Conservation (phyloP, 2,113 vertebrate species). For the Aepyceros melampus region DNA sequence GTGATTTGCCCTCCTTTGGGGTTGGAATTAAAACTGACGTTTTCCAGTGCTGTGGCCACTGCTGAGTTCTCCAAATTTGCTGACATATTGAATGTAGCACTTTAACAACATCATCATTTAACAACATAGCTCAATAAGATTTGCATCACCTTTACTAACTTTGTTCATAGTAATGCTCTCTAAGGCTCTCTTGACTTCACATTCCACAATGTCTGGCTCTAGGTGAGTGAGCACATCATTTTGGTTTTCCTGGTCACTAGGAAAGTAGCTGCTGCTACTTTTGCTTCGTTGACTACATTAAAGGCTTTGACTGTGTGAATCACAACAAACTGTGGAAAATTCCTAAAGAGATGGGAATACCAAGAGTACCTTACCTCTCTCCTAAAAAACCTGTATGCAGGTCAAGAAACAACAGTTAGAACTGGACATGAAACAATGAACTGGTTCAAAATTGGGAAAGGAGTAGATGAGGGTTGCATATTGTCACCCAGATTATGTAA, state of each 20-base stretch:
- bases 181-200: neutral
- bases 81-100: neutral
- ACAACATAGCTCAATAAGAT: neutral
- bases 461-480: neutral
- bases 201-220: neutral
- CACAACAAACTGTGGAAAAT: neutral
- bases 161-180: neutral
- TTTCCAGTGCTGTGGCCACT: neutral
- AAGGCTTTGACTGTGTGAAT: neutral
- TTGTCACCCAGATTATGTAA: neutral
- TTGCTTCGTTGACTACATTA: neutral
- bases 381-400: neutral
- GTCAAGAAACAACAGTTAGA: neutral
- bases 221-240: neutral
- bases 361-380: neutral
- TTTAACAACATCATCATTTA: neutral
- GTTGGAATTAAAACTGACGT: neutral
- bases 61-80: neutral
- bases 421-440: fast-evolving
- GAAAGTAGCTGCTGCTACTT: no score
- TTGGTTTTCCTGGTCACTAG: neutral
- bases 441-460: neutral
- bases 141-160: neutral
- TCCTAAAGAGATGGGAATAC: neutral
- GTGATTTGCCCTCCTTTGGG: neutral